Base-by-base conservation (phyloP, 2,113 vertebrate species). In the Pleuronectes platessa region DNA sequence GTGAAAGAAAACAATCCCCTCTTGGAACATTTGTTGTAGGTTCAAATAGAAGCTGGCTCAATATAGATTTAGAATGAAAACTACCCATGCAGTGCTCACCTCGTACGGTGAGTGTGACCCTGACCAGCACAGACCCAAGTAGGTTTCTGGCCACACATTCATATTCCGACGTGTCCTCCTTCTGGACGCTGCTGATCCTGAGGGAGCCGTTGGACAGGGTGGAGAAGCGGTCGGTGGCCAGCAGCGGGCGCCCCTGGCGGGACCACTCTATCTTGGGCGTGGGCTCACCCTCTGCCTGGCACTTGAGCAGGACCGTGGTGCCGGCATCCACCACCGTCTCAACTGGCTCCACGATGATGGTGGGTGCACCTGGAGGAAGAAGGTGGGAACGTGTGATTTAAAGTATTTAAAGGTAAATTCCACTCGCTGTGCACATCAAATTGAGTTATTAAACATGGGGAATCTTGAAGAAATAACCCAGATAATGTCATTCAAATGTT, bases 61-160 rank as follows among this genome's bases (percentile, higher is more conserved):
- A 55, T 61, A 40, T 24, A 13, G 31, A 1, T 31, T 7, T 24
- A n/a, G 2, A 40, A 10, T 20, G 2, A 67, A 35, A 65, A 27
- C n/a, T 8, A 5, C 12, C n/a, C 31, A 59, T 5, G 49, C 31
- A 17, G 37, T 42, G 17, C 95, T 90, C 79, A 99, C 98, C 97
- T 76, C 95, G 95, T 5, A 99, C 95, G 26, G 94, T 96, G 5
- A 99, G 85, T 0, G 94, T 79, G 3, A 94, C 95, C 37, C 93
- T 92, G 76, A 94, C 88, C 53, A 96, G 93, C 51, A 95, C 95
- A 0, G 97, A 97, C 11, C 98, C 98, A 79, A 99, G 92, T 0
- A 96, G 53, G 61, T 99, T 99, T 82, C 96, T 95, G 10, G 98
- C 97, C 12, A 96, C 93, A 1, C 98, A 99, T 88, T 98, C 93